phyloP scores from a whole-genome alignment of 2,797 vertebrate genomes.

The Onychomys torridus region DNA sequence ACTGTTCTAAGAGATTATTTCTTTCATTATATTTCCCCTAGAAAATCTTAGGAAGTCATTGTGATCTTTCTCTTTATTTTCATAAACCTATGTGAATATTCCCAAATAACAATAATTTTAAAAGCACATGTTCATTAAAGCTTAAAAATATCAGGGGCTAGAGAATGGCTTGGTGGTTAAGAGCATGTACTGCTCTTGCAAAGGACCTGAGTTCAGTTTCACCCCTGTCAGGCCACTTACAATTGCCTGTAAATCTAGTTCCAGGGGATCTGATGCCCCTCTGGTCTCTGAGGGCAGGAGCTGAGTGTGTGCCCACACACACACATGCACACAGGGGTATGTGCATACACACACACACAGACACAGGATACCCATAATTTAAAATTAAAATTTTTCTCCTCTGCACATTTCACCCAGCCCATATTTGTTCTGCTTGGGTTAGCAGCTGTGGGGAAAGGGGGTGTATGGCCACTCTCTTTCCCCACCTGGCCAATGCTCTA shows the following conservation, averaged over 20 bases:
- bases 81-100: background rate
- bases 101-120: background rate
- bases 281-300: background rate
- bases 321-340: too few species aligned
- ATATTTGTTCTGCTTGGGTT: background rate
- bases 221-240: background rate
- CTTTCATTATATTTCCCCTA: background rate
- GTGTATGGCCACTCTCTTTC: background rate
- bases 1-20: background rate
- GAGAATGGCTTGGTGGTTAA: background rate
- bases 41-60: background rate
- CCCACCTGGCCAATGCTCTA: background rate
- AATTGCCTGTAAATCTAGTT: background rate
- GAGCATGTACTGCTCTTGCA: background rate
- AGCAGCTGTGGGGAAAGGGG: background rate
- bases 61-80: background rate
- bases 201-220: background rate
- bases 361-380: too few species aligned
- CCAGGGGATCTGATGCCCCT: background rate
- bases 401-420: background rate
- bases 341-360: too few species aligned
- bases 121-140: background rate
- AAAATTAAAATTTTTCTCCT: background rate
- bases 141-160: background rate
- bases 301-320: background rate